Conservation (phyloP, 1,140 invertebrate genomes). For the Ectropis grisescens region DNA sequence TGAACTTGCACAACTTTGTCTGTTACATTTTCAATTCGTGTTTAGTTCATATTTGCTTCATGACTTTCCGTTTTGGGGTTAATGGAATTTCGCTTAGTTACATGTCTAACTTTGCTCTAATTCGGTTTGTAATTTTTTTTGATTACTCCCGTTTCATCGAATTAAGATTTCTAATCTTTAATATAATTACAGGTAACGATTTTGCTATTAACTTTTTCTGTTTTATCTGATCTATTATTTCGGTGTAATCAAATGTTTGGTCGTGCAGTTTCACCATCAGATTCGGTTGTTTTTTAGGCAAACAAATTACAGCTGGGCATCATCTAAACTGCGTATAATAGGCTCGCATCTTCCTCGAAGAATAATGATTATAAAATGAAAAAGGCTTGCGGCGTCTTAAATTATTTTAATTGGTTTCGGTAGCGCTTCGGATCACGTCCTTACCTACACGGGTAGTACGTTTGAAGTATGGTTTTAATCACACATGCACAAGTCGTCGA, state of each 20-base stretch:
- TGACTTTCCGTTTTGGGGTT: slow-evolving; percentile 1
- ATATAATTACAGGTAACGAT: too few relatives aligned
- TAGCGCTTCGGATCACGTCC: slow-evolving; percentile 43
- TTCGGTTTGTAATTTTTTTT: too few relatives aligned
- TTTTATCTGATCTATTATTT: too few relatives aligned
- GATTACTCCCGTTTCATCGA: too few relatives aligned
- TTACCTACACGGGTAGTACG: slow-evolving; percentile 18
- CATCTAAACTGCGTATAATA: slow-evolving; percentile 56
- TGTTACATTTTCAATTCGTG: slow-evolving; percentile 15
- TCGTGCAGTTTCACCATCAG: slow-evolving; percentile 14
- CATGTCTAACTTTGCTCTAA: too few relatives aligned
- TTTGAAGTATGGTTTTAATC: slow-evolving; percentile 15
- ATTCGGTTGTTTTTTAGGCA: slow-evolving; percentile 21
- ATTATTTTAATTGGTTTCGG: slow-evolving; percentile 72
- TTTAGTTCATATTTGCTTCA: slow-evolving; percentile 4
- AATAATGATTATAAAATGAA: slow-evolving; percentile 65
- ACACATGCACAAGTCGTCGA: slow-evolving; percentile 4
- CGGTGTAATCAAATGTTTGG: too few relatives aligned
- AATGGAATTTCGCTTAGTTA: slow-evolving; percentile 1
- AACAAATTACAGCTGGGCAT: slow-evolving; percentile 44
- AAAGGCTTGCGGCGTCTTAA: slow-evolving; percentile 61
- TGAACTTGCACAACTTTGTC: slow-evolving; percentile 27
- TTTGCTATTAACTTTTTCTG: too few relatives aligned
- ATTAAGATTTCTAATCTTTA: too few relatives aligned
- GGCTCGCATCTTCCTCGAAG: slow-evolving; percentile 50